Base-by-base conservation (phyloP, 2,797 vertebrate species). In the Typhlichthys subterraneus region DNA sequence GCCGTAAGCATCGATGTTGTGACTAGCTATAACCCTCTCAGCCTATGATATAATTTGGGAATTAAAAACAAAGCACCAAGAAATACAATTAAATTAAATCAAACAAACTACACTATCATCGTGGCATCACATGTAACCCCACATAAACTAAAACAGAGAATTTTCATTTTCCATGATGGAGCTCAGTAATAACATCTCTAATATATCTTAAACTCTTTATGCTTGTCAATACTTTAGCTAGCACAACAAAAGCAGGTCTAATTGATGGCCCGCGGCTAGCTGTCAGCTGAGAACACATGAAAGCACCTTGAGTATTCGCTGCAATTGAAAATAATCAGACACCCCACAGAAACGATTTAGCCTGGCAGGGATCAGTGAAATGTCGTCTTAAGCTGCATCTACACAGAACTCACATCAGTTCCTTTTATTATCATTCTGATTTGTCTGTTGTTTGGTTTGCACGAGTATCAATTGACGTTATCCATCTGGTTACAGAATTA, bases 271-370 rank as follows among this genome's bases (percentile, higher is more conserved):
- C 77, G 75, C 62, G 81, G 83, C 78, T 48, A 38, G 67, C 71
- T 58, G 80, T 86, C 87, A 89, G 87, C 87, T 88, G 85, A 87
- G 80, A 84, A 88, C 85, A 86, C 83, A 86, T 53, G 46, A 76
- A 78, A 70, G 82, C 67, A 51, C 46, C 65, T 69, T 69, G 77
- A 67, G 54, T 85, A 87, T 87, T 88, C 59, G 51, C 76, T 66
- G 67, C 72, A 80, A 83, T 81, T 73, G 62, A 74, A 71, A 66
- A 53, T 49, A 79, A 86, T 85, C 76, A 87, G 77, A 79, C 12
- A 31, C 65, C 62, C 50, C 53, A 29, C 12, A 80, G 77, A 81
- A 75, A 82, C 63, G 70, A 75, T 80, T 85, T 73, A 72, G 65
- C 75, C 67, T 59, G 74, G 72, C 63, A 77, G 53, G 75, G 78